A percentile compares a stretch with the other conserved stretches of the same genome.
Conservation (phyloP, 2,113 vertebrate genomes). For the Sinocyclocheilus anshuiensis region DNA sequence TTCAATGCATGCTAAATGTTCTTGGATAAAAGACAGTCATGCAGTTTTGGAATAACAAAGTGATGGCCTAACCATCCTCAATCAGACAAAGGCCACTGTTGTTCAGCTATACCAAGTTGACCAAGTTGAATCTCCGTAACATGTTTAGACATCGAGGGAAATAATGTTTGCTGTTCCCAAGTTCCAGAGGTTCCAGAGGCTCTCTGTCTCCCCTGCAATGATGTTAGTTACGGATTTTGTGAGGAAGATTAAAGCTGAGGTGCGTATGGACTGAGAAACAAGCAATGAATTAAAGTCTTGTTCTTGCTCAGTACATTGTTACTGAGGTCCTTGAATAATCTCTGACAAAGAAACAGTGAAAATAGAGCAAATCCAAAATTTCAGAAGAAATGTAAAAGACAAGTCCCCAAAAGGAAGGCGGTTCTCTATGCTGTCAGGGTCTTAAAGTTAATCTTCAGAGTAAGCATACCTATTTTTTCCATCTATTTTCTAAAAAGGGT, state of each 20-base stretch:
- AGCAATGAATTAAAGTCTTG: slow-evolving; percentile 22
- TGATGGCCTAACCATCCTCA: background rate
- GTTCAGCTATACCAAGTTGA: slow-evolving; percentile 18
- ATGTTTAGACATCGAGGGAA: slow-evolving; percentile 44
- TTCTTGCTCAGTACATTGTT: slow-evolving; percentile 27
- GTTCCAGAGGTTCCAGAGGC: slow-evolving; percentile 39
- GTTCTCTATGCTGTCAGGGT: background rate
- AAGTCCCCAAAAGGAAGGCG: background rate
- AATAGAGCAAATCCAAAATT: background rate
- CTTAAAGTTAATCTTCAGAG: slow-evolving; percentile 6
- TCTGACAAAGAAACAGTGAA: background rate
- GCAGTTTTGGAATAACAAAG: background rate
- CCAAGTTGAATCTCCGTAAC: slow-evolving; percentile 26
- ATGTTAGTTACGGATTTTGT: slow-evolving; percentile 29
- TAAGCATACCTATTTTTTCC: slow-evolving; percentile 12
- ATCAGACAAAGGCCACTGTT: background rate
- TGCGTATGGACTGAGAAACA: background rate
- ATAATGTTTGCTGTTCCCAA: slow-evolving; percentile 39
- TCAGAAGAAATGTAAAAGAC: background rate
- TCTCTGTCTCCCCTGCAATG: background rate
- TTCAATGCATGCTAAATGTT: too few species aligned
- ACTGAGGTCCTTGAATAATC: slow-evolving; percentile 11
- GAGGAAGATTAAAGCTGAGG: slow-evolving; percentile 44
- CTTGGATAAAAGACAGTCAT: background rate
- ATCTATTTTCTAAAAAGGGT: background rate